These are phyloP conservation scores for Sipha maydis DNA, from an alignment of 2,888 invertebrate genomes.

Conservation along the genomic window DNA sequence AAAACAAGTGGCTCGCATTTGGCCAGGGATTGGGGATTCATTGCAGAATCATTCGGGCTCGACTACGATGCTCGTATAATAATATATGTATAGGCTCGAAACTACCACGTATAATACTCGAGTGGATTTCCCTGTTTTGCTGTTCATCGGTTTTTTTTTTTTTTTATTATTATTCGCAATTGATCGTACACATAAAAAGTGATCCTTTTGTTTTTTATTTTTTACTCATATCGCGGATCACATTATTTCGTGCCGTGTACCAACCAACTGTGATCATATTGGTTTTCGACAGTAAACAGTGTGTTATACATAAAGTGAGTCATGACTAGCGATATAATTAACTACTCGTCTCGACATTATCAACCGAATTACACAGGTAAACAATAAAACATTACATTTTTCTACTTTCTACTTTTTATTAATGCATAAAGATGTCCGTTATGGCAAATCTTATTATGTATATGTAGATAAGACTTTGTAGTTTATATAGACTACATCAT, in stretches of 20 bases:
- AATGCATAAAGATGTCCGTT: neutral
- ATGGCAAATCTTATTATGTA: neutral
- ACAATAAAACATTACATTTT: neutral
- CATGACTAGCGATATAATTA: conserved; percentile 51
- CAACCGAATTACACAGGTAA: conserved; percentile 47
- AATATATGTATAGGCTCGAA: neutral
- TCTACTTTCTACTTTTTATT: neutral
- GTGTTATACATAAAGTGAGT: neutral
- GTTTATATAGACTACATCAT: too few species aligned
- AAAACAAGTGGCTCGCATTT: conserved; percentile 45
- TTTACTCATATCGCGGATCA: neutral
- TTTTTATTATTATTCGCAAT: neutral
- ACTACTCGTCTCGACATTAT: conserved; percentile 51
- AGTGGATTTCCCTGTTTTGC: neutral
- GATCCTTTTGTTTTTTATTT: neutral
- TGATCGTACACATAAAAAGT: neutral
- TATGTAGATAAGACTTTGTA: neutral
- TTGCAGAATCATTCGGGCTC: conserved; percentile 22
- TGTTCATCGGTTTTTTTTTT: neutral
- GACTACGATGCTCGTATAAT: neutral
- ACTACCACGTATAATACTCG: neutral
- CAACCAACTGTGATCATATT: neutral
- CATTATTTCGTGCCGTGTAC: neutral
- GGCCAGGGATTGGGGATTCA: neutral
- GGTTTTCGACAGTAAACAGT: too few species aligned